These are phyloP conservation scores for Netelia inedita DNA, from an alignment of 2,888 invertebrate species.

Conservation along the genomic window DNA sequence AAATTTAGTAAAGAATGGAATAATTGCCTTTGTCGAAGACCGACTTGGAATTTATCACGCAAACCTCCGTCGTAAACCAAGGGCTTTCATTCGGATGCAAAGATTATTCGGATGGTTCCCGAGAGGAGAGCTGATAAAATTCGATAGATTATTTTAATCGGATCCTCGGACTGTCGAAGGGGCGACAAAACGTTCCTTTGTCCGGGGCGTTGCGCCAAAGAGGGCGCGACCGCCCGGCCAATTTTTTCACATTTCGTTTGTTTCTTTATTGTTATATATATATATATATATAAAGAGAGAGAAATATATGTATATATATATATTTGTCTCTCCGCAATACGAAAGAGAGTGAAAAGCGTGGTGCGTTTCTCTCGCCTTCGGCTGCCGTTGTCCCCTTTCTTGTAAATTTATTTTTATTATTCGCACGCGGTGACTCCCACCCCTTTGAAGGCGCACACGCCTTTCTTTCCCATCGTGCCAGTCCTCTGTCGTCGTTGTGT, in stretches of 20 bases:
- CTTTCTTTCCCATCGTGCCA: conserved; percentile 27
- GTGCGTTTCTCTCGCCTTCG: conserved; percentile 26
- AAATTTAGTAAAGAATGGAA: no score
- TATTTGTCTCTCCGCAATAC: conserved; percentile 27
- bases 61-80: conserved; percentile 15
- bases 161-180: conserved; percentile 65
- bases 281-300: no score
- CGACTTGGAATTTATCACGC: not conserved
- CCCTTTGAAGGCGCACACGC: conserved; percentile 59
- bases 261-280: not conserved
- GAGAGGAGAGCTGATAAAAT: conserved; percentile 40
- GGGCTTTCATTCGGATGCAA: conserved; percentile 63
- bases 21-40: conserved; percentile 3
- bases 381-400: conserved; percentile 27
- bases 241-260: conserved; percentile 55
- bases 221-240: conserved; percentile 51
- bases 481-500: conserved; percentile 41
- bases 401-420: conserved; percentile 56
- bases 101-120: conserved; percentile 30
- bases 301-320: no score
- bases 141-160: conserved; percentile 78
- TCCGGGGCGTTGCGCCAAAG: conserved; percentile 57
- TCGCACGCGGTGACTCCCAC: conserved; percentile 68
- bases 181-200: conserved; percentile 76
- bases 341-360: conserved; percentile 51